Base-by-base conservation (phyloP, 2,888 invertebrate genomes). In the Pharmacophagus antenor region DNA sequence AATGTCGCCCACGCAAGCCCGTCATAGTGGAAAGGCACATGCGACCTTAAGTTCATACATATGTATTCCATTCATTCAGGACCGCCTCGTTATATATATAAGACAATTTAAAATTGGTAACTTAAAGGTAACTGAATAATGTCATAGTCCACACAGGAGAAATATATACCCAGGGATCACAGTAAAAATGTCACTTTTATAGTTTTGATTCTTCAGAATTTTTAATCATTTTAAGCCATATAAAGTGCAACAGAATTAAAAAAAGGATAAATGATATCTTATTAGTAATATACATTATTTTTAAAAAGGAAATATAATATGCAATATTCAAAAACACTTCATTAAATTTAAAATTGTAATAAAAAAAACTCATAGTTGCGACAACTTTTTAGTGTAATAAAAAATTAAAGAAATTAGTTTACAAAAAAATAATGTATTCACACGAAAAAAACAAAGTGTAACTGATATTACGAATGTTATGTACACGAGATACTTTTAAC, bases 81-180 rank as follows among this genome's bases (percentile, higher is more conserved):
- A 73, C 75, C 73, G 73, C 71, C 76, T 81, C 77, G 80, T 86
- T 82, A 82, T n/a, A n/a, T n/a, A n/a, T n/a, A n/a, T n/a, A 63
- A 62, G 65, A 59, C 74, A 63, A 66, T 20, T 49, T 54, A 27
- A 41, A 56, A 44, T 23, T 56, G 41, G 42, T 27, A 17, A 51
- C 21, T 21, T 20, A 2, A 37, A 31, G 17, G 22, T 41, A 17
- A 41, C 41, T 41, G 5, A 37, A 41, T 15, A 20, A 4, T n/a
- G 15, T 8, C 37, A 31, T 31, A n/a, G n/a, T 15, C 37, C n/a
- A 37, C 2, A n/a, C 6, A 3, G 4, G 15, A 37, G n/a, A 37
- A 37, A 37, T 3, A 0, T n/a, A 37, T n/a, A 5, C 10, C 3
- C 10, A 27, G 10, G 6, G 27, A 8, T 27, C 27, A 27, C 27